Base-by-base conservation (phyloP, 2,113 vertebrate genomes). In the Neoarius graeffei region DNA sequence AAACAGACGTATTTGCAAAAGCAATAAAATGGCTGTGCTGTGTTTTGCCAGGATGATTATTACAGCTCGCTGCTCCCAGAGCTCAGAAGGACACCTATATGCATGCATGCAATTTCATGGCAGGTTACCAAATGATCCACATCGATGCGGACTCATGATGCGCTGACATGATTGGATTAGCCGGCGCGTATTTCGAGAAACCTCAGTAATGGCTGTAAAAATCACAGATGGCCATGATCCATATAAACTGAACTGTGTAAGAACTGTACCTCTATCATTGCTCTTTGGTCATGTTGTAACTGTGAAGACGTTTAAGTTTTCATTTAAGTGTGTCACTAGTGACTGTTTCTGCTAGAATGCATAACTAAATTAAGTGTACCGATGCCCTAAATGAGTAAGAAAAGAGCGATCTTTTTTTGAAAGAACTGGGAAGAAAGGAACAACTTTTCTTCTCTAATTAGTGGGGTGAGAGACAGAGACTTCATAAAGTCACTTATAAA, bases 371-470 rank as follows among this genome's bases (percentile, higher is more conserved):
- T 20, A 54, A 64, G 35, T 27, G 71, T 62, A 60, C 59, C 52
- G 19, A 62, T 48, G 27, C 69, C 11, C 14, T 50, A 30, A 66
- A 35, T 85, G 69, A 62, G 54, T 48, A 54, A 86, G 59, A 6
- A 82, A 66, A 64, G 67, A 76, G 19, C 83, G 59, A 82, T 85
- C 66, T 66, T 52, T 7, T 83, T 83, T 67, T 86, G 79, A 69
- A 66, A 48, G 77, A 69, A 59, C 48, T 52, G 80, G 48, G n/a
- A 19, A 35, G 15, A 59, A 87, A 81, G 56, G 62, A 87, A 57
- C 50, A 89, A 86, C 77, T 88, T 86, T 88, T 83, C 86, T 83
- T 74, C 50, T 54, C 69, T 84, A 90, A 90, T 90, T 90, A 88
- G 79, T 57, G 30, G 79, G 86, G 69, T 56, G 35, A 79, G 80